A percentile compares a stretch with the other conserved stretches of the same genome.
These are phyloP conservation scores for Adela reaumurella DNA, from an alignment of 2,888 invertebrate genomes.

Conservation along the genomic window DNA sequence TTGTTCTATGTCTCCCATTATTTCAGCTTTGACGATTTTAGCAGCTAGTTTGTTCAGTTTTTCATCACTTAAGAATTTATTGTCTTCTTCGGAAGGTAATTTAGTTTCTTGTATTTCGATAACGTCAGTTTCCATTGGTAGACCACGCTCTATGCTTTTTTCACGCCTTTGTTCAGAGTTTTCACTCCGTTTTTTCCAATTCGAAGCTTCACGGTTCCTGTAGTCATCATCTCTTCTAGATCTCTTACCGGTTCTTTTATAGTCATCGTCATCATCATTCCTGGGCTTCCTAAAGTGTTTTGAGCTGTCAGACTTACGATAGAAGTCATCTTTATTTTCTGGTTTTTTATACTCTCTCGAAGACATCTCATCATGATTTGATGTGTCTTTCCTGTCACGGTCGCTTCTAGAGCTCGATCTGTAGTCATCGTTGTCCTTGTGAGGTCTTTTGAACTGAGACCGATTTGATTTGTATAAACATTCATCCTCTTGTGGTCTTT, in stretches of 20 bases:
- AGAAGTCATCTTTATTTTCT: slow-evolving; percentile 31
- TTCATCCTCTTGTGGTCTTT: slow-evolving; percentile 34
- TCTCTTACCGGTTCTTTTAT: slow-evolving; percentile 3
- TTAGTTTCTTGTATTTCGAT: slow-evolving; percentile 7
- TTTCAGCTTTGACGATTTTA: slow-evolving; percentile 89
- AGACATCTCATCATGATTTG: neutral
- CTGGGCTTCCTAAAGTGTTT: slow-evolving; percentile 9
- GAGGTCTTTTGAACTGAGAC: neutral
- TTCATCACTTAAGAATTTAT: slow-evolving; percentile 62
- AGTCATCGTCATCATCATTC: neutral
- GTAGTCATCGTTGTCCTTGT: neutral
- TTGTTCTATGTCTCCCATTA: slow-evolving; percentile 76
- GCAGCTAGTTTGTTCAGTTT: slow-evolving; percentile 90
- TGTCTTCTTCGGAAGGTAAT: slow-evolving; percentile 12
- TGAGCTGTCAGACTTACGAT: slow-evolving; percentile 15
- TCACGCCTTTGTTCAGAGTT: neutral
- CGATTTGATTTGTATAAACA: neutral
- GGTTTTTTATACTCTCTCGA: slow-evolving; percentile 22
- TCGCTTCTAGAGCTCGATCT: neutral
- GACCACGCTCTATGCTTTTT: neutral
- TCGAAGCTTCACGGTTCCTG: neutral
- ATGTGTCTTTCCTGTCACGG: too few species aligned
- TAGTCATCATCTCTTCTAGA: slow-evolving; percentile 5
- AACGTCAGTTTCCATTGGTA: neutral
- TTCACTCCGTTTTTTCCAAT: slow-evolving; percentile 12